Base-by-base conservation (phyloP, 1,140 invertebrate genomes). In the Drosophila neocordata region DNA sequence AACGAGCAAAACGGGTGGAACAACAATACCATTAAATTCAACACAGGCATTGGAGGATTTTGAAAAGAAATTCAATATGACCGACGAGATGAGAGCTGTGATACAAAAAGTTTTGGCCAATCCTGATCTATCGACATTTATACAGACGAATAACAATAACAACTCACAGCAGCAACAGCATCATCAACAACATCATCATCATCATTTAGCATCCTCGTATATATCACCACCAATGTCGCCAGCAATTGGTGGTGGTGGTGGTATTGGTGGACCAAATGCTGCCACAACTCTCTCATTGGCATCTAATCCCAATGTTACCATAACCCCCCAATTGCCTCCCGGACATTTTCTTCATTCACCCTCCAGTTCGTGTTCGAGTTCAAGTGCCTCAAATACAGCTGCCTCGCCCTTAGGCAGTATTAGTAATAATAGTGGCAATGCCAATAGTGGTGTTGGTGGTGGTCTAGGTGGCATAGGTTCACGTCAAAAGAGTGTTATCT, bases 211-310 rank as follows among this genome's bases (percentile, higher is more conserved):
- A 18, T 83, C 81, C 7, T 83, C 81, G 5, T 87, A 91, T 37
- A 91, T 91, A 22, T 91, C 90, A 13, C 90, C 90, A n/a, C 90
- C 90, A 1, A 91, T 91, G 67, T 91, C 90, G 12, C 90, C 90
- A 11, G 78, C 90, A 0, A 81, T 82, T 65, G 80, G 66, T 59
- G 53, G 48, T 12, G 38, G 27, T 65, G 80, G 66, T 59, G 38
- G 31, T 7, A 34, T 9, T 53, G 63, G 48, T 22, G 48, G 61
- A 9, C 6, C 27, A 0, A 63, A 18, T 41, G 55, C 18, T 62
- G 84, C 76, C 58, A 83, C 84, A 13, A 85, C 83, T 1, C 38
- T 89, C 24, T 80, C 89, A 12, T 57, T 90, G 56, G 77, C 84
- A 15, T 90, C 89, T 11, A 91, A 87, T 73, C 85, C 85, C 0